Evolutionary conservation across 2,888 invertebrate species (phyloP).

Genomic region (Lepidocyrtinus sp.): DNA sequence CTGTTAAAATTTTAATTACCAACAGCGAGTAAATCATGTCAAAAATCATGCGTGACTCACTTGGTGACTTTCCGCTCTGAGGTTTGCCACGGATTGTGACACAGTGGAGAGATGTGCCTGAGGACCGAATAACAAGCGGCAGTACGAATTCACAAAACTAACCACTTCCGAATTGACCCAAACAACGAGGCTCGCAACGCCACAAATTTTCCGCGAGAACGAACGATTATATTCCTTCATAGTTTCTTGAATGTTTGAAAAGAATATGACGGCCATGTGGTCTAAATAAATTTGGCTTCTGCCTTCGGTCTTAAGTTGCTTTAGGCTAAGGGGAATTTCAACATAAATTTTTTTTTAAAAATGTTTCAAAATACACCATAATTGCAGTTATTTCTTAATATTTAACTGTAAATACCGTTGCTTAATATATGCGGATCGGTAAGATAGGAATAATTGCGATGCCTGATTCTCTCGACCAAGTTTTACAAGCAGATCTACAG

Average conservation of each 20-base stretch:
- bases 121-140: conserved; percentile 91
- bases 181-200: conserved; percentile 86
- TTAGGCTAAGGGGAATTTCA: conserved; percentile 79
- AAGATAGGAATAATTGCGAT: conserved; percentile 74
- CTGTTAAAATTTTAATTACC: neutral
- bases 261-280: conserved; percentile 87
- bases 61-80: conserved; percentile 82
- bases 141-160: conserved; percentile 84
- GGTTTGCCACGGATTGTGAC: conserved; percentile 87
- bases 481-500: conserved; percentile 87
- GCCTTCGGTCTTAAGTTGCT: conserved; percentile 85
- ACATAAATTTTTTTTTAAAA: conserved; percentile 32
- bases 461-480: conserved; percentile 81
- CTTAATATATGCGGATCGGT: conserved; percentile 74
- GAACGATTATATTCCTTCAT: conserved; percentile 84
- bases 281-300: conserved; percentile 85
- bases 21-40: neutral
- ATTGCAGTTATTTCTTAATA: too few relatives aligned
- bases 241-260: conserved; percentile 85
- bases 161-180: conserved; percentile 92
- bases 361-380: conserved; percentile 26
- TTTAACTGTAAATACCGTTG: too few relatives aligned
- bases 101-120: conserved; percentile 88
- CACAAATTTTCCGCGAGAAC: conserved; percentile 84
- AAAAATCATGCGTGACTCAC: conserved; percentile 71